These are phyloP conservation scores for Heterodera filipjevi DNA, from an alignment of 2,888 invertebrate species.

Conservation along the genomic window DNA sequence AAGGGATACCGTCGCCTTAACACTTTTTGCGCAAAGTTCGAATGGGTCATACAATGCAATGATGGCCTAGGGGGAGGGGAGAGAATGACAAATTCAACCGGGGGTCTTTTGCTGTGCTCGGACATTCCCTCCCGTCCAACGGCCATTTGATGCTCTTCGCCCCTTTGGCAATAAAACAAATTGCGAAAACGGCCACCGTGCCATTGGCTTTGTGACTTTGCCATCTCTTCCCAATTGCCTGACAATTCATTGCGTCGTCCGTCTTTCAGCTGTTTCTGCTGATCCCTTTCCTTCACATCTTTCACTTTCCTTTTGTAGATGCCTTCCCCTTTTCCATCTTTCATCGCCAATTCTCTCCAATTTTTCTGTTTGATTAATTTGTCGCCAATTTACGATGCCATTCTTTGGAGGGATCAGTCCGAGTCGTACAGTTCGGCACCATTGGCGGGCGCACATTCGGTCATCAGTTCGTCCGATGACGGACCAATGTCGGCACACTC, in stretches of 20 bases:
- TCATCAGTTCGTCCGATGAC: neutral
- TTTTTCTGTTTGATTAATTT: neutral
- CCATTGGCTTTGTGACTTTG: neutral
- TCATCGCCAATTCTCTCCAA: conserved; percentile 7
- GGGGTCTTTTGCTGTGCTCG: neutral
- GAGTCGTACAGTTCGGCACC: neutral
- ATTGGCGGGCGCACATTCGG: neutral
- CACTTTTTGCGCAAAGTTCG: conserved; percentile 2
- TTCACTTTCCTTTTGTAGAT: no score
- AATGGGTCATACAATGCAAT: neutral
- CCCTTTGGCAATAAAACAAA: conserved; percentile 11
- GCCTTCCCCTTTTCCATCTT: neutral
- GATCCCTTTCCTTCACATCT: neutral
- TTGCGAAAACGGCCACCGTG: neutral
- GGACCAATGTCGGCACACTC: neutral
- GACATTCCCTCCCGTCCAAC: conserved; percentile 8
- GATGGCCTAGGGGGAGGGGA: neutral
- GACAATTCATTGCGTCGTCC: neutral
- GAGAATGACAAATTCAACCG: neutral
- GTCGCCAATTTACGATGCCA: neutral
- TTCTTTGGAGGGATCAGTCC: neutral
- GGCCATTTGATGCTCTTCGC: neutral
- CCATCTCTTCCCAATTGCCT: neutral
- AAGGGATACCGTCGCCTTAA: neutral
- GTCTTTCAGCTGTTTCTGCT: neutral